Percentiles rank a stretch among this genome's conserved stretches.
Conservation (phyloP, 2,113 vertebrate species). For the Oreochromis niloticus region DNA sequence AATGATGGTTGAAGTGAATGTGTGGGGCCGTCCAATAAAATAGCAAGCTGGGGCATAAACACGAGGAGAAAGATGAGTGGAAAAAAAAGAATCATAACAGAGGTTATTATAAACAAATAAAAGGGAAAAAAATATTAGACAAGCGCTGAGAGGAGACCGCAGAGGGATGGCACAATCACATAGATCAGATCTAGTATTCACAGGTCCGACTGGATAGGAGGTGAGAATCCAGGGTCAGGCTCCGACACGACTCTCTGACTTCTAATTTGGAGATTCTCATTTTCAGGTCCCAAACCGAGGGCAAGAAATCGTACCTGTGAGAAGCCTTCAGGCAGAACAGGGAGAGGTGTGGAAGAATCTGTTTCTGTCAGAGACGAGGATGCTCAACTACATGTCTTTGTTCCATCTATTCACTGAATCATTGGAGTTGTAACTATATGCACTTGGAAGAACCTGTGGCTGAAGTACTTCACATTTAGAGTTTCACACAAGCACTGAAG, state of each 20-base stretch:
- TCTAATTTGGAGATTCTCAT: conserved; percentile 79
- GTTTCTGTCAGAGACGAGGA: conserved; percentile 34
- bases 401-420: not conserved
- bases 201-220: conserved; percentile 62
- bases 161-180: not conserved
- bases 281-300: conserved; percentile 70
- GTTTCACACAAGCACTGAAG: not conserved
- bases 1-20: not conserved
- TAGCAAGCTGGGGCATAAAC: not conserved
- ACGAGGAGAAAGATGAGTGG: not conserved
- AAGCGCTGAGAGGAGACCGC: not conserved
- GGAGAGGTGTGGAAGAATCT: conserved; percentile 75
- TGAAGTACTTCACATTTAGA: not conserved
- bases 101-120: not conserved
- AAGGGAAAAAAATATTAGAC: not conserved
- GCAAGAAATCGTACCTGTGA: conserved; percentile 79
- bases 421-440: not conserved
- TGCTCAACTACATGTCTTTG: conserved; percentile 9
- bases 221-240: conserved; percentile 77
- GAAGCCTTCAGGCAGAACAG: conserved; percentile 75
- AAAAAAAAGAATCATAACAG: not conserved
- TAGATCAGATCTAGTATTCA: conserved; percentile 48
- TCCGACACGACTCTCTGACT: conserved; percentile 70
- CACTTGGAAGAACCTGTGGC: not conserved
- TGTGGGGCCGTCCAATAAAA: not conserved